Conservation (phyloP, 1,140 invertebrate species). For the Oryctes rhinoceros region DNA sequence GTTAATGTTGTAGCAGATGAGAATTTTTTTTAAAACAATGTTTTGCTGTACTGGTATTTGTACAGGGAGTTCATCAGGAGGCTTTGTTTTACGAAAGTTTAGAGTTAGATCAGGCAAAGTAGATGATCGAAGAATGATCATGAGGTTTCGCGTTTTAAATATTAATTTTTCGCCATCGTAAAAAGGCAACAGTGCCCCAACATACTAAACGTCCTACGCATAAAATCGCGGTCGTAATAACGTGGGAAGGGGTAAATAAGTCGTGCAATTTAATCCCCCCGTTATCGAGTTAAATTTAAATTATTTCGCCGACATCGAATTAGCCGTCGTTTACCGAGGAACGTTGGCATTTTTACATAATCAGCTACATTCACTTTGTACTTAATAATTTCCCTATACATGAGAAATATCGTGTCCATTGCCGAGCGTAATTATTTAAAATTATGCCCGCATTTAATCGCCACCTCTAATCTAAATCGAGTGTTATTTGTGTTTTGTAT, state of each 20-base stretch:
- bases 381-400: neutral
- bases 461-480: neutral
- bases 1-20: no score
- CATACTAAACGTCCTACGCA: no score
- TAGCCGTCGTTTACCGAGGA: neutral
- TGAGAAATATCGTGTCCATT: slow-evolving; percentile 3
- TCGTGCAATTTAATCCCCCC: neutral
- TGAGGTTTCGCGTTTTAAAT: no score
- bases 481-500: neutral
- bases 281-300: slow-evolving; percentile 11
- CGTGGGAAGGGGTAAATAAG: neutral
- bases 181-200: no score
- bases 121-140: no score
- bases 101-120: no score
- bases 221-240: no score
- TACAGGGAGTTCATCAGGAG: no score
- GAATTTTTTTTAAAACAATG: no score
- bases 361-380: slow-evolving; percentile 3
- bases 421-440: slow-evolving; percentile 6
- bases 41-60: no score
- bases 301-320: slow-evolving; percentile 8
- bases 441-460: neutral
- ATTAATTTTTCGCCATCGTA: no score
- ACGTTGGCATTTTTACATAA: neutral
- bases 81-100: no score